A percentile compares a stretch with the other conserved stretches of the same genome.
Conservation (phyloP, 2,888 invertebrate genomes). For the Gastrophysa polygoni region DNA sequence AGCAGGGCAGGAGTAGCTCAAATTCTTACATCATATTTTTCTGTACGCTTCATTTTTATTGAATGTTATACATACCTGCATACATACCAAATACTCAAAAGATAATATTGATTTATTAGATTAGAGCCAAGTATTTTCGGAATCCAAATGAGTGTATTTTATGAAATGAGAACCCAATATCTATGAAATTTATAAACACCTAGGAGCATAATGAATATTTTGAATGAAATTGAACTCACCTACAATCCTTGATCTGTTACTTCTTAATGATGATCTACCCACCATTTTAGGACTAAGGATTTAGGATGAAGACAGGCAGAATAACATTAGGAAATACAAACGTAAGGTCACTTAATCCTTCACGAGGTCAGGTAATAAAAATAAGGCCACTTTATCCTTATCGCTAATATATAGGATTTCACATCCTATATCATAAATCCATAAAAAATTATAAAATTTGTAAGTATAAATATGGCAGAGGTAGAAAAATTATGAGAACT, state of each 20-base stretch:
- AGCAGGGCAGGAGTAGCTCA: too few species aligned
- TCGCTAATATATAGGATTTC: constrained; percentile 31
- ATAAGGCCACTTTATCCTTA: constrained; percentile 45
- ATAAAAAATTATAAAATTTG: constrained; percentile 41
- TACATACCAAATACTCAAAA: too few species aligned
- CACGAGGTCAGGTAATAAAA: constrained; percentile 40
- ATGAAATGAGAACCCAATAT: too few species aligned
- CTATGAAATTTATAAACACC: too few species aligned
- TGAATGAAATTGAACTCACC: constrained; percentile 45
- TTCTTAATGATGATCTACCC: constrained; percentile 54
- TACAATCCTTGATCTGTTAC: constrained; percentile 51
- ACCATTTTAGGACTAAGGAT: constrained; percentile 45
- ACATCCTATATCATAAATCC: constrained; percentile 28
- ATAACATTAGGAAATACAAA: constrained; percentile 38
- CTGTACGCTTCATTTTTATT: too few species aligned
- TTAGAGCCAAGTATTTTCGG: too few species aligned
- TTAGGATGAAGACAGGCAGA: constrained; percentile 41
- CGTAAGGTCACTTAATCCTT: constrained; percentile 49
- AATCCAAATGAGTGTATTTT: too few species aligned
- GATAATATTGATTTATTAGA: too few species aligned
- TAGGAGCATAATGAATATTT: too few species aligned
- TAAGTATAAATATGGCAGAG: constrained; percentile 48
- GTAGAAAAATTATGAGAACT: constrained; percentile 36
- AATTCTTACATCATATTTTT: too few species aligned
- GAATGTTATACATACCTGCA: too few species aligned